Evolutionary conservation across 2,888 invertebrate species (phyloP).

Genomic region (Melanostoma scalare): DNA sequence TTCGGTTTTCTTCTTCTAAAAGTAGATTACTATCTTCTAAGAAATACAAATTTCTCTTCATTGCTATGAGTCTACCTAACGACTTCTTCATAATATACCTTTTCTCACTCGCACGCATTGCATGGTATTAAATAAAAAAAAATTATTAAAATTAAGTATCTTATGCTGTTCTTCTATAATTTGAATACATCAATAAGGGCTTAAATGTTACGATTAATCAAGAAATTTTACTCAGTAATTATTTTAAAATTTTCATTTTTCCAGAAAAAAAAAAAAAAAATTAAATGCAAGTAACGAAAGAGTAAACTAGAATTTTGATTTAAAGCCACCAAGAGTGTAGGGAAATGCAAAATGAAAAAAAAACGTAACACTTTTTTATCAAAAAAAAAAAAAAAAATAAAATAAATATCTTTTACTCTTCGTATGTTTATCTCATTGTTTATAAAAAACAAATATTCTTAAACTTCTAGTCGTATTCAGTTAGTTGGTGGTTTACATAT

Average conservation of each 20-base stretch:
- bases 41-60: constrained; percentile 31
- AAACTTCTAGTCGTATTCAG: constrained; percentile 66
- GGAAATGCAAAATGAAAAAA: constrained; percentile 36
- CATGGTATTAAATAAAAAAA: constrained; percentile 58
- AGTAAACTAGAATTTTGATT: constrained; percentile 55
- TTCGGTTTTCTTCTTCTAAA: constrained; percentile 52
- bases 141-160: constrained; percentile 41
- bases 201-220: constrained; percentile 33
- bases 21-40: constrained; percentile 36
- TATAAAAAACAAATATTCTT: constrained; percentile 57
- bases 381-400: constrained; percentile 45
- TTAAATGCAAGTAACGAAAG: constrained; percentile 30
- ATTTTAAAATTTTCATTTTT: constrained; percentile 34
- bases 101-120: constrained; percentile 62
- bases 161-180: constrained; percentile 25
- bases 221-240: constrained; percentile 48
- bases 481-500: constrained; percentile 67
- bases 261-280: constrained; percentile 2
- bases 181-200: constrained; percentile 47
- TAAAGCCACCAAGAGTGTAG: constrained; percentile 53
- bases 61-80: constrained; percentile 32
- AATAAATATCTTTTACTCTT: constrained; percentile 64
- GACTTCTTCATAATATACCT: constrained; percentile 1
- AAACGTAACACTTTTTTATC: constrained; percentile 35
- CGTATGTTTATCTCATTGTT: constrained; percentile 7